phyloP scores from a whole-genome alignment of 2,113 vertebrate genomes.

The Chloebia gouldiae region DNA sequence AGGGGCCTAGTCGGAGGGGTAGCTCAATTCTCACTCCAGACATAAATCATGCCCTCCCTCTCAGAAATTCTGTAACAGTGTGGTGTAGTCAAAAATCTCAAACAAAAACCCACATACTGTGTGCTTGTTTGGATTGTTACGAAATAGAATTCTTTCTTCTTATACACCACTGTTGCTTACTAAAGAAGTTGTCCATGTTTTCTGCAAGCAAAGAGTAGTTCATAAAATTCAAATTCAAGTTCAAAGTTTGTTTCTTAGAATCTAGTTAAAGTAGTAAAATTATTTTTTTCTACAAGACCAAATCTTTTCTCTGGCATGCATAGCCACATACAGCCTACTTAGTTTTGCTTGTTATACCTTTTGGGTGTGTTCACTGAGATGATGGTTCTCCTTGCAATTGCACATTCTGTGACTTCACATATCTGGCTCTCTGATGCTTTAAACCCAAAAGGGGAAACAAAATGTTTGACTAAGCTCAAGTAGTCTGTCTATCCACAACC shows the following conservation, averaged over 20 bases:
- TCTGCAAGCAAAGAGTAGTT: neutral
- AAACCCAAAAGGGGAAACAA: neutral
- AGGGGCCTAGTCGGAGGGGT: too few relatives aligned
- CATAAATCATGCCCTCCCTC: too few relatives aligned
- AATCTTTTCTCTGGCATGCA: neutral
- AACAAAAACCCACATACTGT: neutral
- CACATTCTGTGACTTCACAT: neutral
- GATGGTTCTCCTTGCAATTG: neutral
- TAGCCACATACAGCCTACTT: neutral
- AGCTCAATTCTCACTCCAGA: too few relatives aligned
- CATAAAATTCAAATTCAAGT: neutral
- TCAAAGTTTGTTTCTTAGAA: neutral
- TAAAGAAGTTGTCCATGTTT: neutral
- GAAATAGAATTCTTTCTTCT: neutral
- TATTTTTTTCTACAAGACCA: neutral
- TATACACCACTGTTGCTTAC: neutral
- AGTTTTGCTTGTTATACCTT: neutral
- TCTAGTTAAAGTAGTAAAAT: neutral
- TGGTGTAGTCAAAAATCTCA: neutral
- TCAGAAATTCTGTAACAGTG: too few relatives aligned
- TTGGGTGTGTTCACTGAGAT: neutral
- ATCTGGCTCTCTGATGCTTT: neutral
- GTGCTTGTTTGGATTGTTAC: neutral
- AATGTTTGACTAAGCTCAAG: neutral
- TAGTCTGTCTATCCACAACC: neutral